These are phyloP conservation scores for Chunga burmeisteri DNA, from an alignment of 2,113 vertebrate genomes.

Conservation along the genomic window DNA sequence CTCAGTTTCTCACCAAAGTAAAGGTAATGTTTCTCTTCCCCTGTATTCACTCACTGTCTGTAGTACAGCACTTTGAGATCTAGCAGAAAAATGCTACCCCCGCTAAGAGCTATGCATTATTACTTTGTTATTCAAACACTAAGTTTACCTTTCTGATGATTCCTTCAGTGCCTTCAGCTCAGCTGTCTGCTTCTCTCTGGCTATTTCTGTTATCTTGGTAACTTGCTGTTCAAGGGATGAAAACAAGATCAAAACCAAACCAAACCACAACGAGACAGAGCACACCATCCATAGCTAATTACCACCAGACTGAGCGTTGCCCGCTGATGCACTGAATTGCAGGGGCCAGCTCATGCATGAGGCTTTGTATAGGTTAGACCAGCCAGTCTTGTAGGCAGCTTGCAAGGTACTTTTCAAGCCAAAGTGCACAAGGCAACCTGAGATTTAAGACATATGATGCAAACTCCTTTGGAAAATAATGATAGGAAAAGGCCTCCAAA, in stretches of 20 bases:
- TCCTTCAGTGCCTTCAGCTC: slow-evolving; percentile 84
- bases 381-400: background rate
- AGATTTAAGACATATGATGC: background rate
- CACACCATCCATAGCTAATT: too few relatives aligned
- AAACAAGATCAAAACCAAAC: background rate
- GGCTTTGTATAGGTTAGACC: background rate
- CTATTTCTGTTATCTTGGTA: slow-evolving; percentile 86
- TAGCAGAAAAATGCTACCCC: background rate
- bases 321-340: background rate
- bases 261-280: background rate
- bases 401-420: background rate
- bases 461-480: background rate
- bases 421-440: background rate
- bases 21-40: background rate
- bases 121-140: background rate
- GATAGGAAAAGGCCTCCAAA: background rate
- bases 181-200: slow-evolving; percentile 83
- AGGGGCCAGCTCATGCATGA: background rate
- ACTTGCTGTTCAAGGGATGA: slow-evolving; percentile 78
- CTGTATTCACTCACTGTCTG: background rate
- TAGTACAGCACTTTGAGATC: background rate
- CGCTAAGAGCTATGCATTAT: background rate
- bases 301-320: background rate
- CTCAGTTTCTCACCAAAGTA: background rate
- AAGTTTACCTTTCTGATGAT: slow-evolving; percentile 76